phyloP scores from a whole-genome alignment of 1,140 invertebrate species.

The Protaetia brevitarsis region DNA sequence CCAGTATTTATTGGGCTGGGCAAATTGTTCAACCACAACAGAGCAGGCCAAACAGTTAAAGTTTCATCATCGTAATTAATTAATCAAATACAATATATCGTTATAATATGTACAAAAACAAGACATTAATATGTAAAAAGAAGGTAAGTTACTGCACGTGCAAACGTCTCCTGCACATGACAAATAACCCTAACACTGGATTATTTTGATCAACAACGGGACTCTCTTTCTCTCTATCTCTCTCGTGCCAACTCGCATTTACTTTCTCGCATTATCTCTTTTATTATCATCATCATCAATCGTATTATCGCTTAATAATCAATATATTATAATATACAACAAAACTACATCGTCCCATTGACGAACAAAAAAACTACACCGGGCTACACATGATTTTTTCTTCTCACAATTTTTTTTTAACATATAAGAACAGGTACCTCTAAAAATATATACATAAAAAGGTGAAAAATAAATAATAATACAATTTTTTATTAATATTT shows the following conservation, averaged over 20 bases:
- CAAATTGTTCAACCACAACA: conserved; percentile 47
- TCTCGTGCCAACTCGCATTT: too few species aligned
- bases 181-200: conserved; percentile 45
- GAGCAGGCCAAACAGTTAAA: conserved; percentile 46
- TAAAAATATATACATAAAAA: conserved; percentile 46
- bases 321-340: background rate
- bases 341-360: conserved; percentile 19
- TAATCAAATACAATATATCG: conserved; percentile 30
- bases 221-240: background rate
- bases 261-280: background rate
- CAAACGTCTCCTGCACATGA: conserved; percentile 34
- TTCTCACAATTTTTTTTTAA: too few species aligned
- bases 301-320: background rate
- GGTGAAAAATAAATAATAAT: conserved; percentile 33
- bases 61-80: conserved; percentile 10
- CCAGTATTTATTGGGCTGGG: conserved; percentile 43
- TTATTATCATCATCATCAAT: background rate
- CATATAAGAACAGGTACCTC: conserved; percentile 45
- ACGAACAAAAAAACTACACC: conserved; percentile 36
- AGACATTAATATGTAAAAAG: too few species aligned
- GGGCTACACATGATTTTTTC: conserved; percentile 33
- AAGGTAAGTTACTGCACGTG: conserved; percentile 38
- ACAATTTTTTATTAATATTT: background rate
- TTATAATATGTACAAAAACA: conserved; percentile 46
- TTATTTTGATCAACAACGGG: conserved; percentile 29